These are phyloP conservation scores for Aporrectodea caliginosa DNA, from an alignment of 1,140 invertebrate genomes.

Conservation along the genomic window DNA sequence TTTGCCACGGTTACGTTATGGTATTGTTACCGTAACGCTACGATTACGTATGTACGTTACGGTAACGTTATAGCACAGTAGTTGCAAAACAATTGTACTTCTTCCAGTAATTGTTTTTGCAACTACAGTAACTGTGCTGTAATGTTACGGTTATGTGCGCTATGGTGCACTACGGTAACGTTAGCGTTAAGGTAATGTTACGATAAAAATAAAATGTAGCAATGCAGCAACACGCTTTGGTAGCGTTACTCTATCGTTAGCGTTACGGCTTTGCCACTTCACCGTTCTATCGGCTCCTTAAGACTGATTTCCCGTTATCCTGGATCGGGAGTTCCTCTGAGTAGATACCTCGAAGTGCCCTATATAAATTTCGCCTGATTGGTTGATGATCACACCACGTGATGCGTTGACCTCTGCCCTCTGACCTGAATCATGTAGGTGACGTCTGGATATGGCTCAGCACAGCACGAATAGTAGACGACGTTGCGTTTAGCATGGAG, in stretches of 20 bases:
- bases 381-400: background rate
- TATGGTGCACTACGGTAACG: no score
- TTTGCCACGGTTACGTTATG: no score
- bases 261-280: background rate
- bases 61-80: no score
- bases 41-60: no score
- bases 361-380: background rate
- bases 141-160: no score
- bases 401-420: background rate
- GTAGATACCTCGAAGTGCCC: background rate
- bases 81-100: no score
- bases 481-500: conserved; percentile 69
- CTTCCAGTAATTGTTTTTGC: no score
- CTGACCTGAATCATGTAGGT: conserved; percentile 45
- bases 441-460: conserved; percentile 51
- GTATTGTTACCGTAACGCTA: no score
- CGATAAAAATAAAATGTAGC: no score
- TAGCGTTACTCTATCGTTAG: background rate
- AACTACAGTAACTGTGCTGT: no score
- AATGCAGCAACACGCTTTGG: background rate
- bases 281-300: background rate
- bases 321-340: background rate
- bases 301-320: background rate
- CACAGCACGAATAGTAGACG: conserved; percentile 68
- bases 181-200: no score